Base-by-base conservation (phyloP, 2,888 invertebrate species). In the Mesoligia furuncula region DNA sequence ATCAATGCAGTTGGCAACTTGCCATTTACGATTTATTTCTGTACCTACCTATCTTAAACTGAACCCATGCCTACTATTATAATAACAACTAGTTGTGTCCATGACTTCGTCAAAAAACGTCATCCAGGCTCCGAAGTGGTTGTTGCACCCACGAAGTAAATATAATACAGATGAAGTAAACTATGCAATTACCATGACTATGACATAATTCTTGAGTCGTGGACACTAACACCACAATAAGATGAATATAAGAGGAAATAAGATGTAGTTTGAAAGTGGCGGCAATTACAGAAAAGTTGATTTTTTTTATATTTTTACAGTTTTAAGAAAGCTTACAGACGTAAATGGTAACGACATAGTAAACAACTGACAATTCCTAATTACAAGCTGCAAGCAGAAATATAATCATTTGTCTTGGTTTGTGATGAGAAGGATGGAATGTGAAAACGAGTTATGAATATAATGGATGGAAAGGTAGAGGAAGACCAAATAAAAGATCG, bases 1-100 rank as follows among this genome's bases (percentile, higher is more conserved):
- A 31, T 17, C 59, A 79, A n/a, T 61, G 39, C 48, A 61, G 9
- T 77, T 79, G 77, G 77, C 69, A 13, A 9, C 15, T 36, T 31
- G 20, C 69, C 80, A 77, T 42, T 9, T 1, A 3, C 6, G 17
- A 59, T 27, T 62, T 79, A 31, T 48, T 36, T 59, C 9, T 79
- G 66, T 20, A n/a, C n/a, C n/a, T n/a, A n/a, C n/a, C n/a, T n/a
- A 27, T n/a, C 17, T 72, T 36, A 36, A 57, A 42, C 45, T 31
- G 36, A 27, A 27, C 36, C 9, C 27, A 15, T 20, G 9, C 17
- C 15, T 31, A 31, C 20, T 39, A 20, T 9, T 51, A 27, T 20
- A 15, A 20, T 70, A 2, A 8, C 66, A 11, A 36, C 11, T 31
- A 48, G 36, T 48, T 20, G 27, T n/a, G 48, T 4, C n/a, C 2